Evolutionary conservation across 2,888 invertebrate genomes (phyloP).

Genomic region (Chrysomela aeneicollis): DNA sequence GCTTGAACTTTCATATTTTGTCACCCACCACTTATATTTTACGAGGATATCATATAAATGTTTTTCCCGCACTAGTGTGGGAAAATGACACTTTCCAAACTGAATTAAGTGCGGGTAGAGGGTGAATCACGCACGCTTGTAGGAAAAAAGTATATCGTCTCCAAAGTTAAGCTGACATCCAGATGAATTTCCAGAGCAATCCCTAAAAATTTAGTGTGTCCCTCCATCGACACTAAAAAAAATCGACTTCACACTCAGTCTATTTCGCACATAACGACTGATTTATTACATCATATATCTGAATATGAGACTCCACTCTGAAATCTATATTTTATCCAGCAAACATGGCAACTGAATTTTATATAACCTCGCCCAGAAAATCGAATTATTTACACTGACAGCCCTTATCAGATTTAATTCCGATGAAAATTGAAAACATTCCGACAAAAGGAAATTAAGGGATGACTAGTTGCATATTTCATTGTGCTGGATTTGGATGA

Average conservation of each 20-base stretch:
- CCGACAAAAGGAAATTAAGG: conserved; percentile 30
- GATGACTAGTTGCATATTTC: conserved; percentile 13
- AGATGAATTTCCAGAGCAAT: no score
- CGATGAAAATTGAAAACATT: conserved; percentile 27
- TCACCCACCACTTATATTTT: no score
- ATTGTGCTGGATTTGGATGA: conserved; percentile 19
- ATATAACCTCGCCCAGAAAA: conserved; percentile 15
- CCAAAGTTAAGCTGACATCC: no score
- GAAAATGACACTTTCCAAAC: no score
- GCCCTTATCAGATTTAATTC: conserved; percentile 30
- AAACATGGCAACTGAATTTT: conserved; percentile 31
- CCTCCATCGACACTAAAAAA: background rate
- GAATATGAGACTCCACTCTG: conserved; percentile 13
- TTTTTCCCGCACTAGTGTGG: no score
- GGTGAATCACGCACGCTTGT: no score
- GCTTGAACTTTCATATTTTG: no score
- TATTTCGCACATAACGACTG: background rate
- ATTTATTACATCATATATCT: conserved; percentile 11
- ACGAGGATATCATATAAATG: no score
- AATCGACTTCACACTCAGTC: background rate
- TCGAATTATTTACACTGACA: conserved; percentile 25
- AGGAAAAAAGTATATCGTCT: no score
- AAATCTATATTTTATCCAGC: conserved; percentile 18
- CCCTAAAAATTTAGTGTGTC: no score
- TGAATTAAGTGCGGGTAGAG: no score